These are phyloP conservation scores for Batillaria attramentaria DNA, from an alignment of 1,140 invertebrate genomes.

Conservation along the genomic window DNA sequence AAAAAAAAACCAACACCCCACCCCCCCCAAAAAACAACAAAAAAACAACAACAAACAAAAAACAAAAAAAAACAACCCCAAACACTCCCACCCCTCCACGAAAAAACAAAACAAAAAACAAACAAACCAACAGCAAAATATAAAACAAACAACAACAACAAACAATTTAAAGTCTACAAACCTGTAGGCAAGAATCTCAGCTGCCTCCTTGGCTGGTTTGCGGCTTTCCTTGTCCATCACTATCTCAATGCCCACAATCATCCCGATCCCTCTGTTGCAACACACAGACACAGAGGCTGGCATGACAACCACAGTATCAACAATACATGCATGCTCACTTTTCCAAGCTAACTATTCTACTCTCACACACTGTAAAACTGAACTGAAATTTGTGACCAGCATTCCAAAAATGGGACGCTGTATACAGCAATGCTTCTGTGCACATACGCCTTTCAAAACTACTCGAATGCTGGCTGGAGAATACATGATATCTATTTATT, in stretches of 20 bases:
- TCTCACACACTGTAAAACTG: no score
- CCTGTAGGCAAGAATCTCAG: conserved; percentile 85
- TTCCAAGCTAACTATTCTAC: neutral
- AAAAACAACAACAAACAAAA: no score
- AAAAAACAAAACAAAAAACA: neutral
- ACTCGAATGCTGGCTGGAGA: neutral
- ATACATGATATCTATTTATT: neutral
- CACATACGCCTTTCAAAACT: neutral
- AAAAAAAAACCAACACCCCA: no score
- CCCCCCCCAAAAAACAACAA: no score
- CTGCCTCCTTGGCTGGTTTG: conserved; percentile 86
- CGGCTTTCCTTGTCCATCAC: conserved; percentile 85
- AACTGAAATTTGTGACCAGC: no score
- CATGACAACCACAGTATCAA: no score
- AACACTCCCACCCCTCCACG: neutral
- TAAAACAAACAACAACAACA: no score
- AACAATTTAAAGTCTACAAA: conserved; percentile 59
- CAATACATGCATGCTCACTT: neutral
- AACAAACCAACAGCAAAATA: no score
- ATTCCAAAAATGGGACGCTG: no score
- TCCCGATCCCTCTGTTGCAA: conserved; percentile 88
- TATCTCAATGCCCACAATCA: conserved; percentile 95
- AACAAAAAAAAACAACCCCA: neutral
- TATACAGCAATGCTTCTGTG: neutral
- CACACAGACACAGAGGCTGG: conserved; percentile 74